Evolutionary conservation across 64 coral and sea anemone genomes (phyloP).

Genomic region (Montipora capricornis): DNA sequence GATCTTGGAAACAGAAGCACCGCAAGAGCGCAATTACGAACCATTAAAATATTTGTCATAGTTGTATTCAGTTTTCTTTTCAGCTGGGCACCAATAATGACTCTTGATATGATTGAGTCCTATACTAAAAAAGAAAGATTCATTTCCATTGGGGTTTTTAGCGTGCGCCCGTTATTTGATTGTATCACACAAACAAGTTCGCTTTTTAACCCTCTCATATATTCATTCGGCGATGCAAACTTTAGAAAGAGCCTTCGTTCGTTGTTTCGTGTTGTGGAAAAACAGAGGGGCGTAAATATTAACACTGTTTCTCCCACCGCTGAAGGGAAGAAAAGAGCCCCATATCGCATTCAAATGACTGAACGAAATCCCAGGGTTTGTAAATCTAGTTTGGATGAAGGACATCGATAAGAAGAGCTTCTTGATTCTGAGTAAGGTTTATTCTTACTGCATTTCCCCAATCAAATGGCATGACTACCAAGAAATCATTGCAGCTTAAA

Average conservation of each 20-base stretch:
- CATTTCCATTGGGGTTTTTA: neutral
- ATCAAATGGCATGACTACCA: no score
- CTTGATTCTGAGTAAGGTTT: neutral
- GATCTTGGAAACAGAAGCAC: neutral
- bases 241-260: conserved; percentile 9
- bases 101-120: conserved; percentile 17
- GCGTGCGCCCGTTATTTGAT: neutral
- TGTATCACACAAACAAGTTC: conserved; percentile 50
- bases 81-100: conserved; percentile 63
- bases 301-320: neutral
- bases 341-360: neutral
- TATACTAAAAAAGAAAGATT: neutral
- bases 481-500: no score
- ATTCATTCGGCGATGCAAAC: conserved; percentile 47
- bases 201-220: conserved; percentile 39
- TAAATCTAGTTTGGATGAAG: neutral
- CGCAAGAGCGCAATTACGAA: conserved; percentile 13
- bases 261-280: neutral
- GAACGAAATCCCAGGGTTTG: neutral
- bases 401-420: neutral
- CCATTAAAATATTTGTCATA: neutral
- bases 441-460: no score
- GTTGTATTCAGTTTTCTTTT: conserved; percentile 42
- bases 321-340: neutral
- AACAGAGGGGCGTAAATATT: neutral